Evolutionary conservation across 2,797 vertebrate species (phyloP).

Genomic region (Mustela erminea): DNA sequence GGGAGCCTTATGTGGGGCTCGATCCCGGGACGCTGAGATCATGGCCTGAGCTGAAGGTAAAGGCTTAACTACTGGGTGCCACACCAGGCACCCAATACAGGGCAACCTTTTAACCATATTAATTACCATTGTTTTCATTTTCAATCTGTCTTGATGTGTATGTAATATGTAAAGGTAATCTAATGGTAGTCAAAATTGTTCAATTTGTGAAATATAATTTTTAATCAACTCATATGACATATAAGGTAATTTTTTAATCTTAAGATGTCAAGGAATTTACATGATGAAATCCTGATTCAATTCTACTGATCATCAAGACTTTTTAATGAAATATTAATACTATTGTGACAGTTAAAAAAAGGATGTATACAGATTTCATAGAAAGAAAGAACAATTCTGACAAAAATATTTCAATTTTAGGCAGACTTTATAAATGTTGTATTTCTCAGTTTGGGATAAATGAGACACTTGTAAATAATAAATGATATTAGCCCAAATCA

Average conservation of each 20-base stretch:
- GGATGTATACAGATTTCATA: background rate
- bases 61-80: too few relatives aligned
- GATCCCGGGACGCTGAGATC: too few relatives aligned
- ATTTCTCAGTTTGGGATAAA: background rate
- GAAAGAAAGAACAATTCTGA: background rate
- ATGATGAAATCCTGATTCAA: background rate
- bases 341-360: background rate
- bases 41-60: too few relatives aligned
- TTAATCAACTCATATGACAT: background rate
- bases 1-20: too few relatives aligned
- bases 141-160: background rate
- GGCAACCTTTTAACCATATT: background rate
- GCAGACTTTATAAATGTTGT: background rate
- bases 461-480: background rate
- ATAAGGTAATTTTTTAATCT: background rate
- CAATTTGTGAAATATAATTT: background rate
- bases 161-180: background rate
- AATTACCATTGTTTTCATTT: background rate
- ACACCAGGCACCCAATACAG: background rate
- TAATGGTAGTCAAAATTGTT: background rate
- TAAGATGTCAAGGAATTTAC: background rate
- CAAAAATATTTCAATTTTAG: background rate
- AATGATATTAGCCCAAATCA: background rate
- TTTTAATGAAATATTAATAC: slow-evolving; percentile 6
- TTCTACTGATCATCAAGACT: background rate